Base-by-base conservation (phyloP, 2,113 vertebrate genomes). In the Pluvianellus socialis region DNA sequence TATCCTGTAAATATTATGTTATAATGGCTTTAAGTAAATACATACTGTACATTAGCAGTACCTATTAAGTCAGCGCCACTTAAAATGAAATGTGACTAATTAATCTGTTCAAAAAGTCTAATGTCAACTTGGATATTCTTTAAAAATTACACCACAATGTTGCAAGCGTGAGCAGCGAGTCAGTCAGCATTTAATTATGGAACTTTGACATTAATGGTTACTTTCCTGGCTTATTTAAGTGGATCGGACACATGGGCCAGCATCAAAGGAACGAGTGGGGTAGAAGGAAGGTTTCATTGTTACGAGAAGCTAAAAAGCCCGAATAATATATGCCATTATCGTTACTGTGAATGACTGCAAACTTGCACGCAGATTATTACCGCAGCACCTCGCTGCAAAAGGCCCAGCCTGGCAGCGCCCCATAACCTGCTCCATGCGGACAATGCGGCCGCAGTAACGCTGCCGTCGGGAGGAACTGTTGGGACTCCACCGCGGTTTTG, bases 1-100 rank as follows among this genome's bases (percentile, higher is more conserved):
- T 90, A 97, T 97, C 97, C 96, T 97, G 97, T 98, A 98, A 98
- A 98, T 98, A 98, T 98, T 98, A 97, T 94, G 96, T 94, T 98
- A 92, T 97, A 97, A 97, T 92, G 95, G 95, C 88, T 97, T 97
- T 97, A 98, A 98, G 97, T 98, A 98, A 98, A 98, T 91, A 97
- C 92, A 94, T 93, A 97, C 95, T 91, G 87, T 94, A 96, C 65
- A 83, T 97, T 96, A 96, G 95, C 96, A 97, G 95, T 71, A 91
- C 85, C 83, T 91, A 96, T 94, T 98, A 97, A 98, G 98, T 97
- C 93, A 95, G 96, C 11, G 7, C 94, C 92, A 96, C 50, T 68
- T 97, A 96, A 96, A 98, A 97, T 88, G 96, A 97, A 97, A 97
- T 94, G 90, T 87, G 96, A 96, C 97, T 98, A 98, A 98, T 98